Evolutionary conservation across 2,113 vertebrate genomes (phyloP).

Genomic region (Perca fluviatilis): DNA sequence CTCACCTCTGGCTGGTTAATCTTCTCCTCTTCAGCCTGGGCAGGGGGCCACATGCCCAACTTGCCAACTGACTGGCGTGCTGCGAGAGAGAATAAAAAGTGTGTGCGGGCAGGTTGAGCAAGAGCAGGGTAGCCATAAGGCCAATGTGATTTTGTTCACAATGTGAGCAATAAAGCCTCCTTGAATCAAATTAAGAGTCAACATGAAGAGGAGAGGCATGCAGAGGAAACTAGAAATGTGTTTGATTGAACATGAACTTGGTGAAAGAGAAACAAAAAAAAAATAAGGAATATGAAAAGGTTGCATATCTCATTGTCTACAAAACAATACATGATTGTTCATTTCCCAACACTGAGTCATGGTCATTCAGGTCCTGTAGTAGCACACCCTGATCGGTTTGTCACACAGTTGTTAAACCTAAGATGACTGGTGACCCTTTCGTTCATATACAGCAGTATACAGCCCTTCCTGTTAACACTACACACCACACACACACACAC

Average conservation of each 20-base stretch:
- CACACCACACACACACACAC: neutral
- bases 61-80: slow-evolving; percentile 83
- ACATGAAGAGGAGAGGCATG: neutral
- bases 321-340: slow-evolving; percentile 4
- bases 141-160: slow-evolving; percentile 28
- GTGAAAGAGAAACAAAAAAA: slow-evolving; percentile 4
- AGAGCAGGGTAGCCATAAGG: neutral
- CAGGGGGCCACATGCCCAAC: slow-evolving; percentile 85
- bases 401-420: slow-evolving; percentile 16
- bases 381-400: slow-evolving; percentile 47
- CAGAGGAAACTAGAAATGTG: slow-evolving; percentile 3
- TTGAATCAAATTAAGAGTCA: slow-evolving; percentile 40
- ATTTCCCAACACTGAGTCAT: slow-evolving; percentile 37
- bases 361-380: neutral
- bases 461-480: slow-evolving; percentile 20
- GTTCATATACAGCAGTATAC: slow-evolving; percentile 23
- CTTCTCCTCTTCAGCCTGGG: slow-evolving; percentile 52
- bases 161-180: slow-evolving; percentile 18
- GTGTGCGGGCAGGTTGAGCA: neutral
- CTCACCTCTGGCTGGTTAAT: slow-evolving; percentile 70
- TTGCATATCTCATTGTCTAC: slow-evolving; percentile 9
- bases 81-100: slow-evolving; percentile 62
- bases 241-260: slow-evolving; percentile 4
- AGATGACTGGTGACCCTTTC: neutral
- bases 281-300: slow-evolving; percentile 2